These are phyloP conservation scores for Actinemys pallida DNA, from an alignment of 2,113 vertebrate species.

Conservation along the genomic window DNA sequence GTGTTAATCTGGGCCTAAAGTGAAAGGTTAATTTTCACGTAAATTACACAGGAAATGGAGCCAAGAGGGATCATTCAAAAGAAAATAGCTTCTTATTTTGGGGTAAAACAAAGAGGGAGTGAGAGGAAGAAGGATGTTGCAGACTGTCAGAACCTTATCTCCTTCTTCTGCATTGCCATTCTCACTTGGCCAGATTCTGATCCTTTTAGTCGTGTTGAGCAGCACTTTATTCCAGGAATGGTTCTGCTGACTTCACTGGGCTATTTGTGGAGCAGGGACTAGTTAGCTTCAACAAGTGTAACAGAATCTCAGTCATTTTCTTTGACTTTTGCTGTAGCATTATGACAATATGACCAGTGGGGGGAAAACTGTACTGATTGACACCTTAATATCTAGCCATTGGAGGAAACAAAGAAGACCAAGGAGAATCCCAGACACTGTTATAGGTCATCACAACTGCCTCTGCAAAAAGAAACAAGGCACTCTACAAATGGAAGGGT, in stretches of 20 bases:
- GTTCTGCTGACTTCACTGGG: neutral
- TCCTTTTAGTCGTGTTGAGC: neutral
- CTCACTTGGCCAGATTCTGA: neutral
- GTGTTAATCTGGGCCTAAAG: neutral
- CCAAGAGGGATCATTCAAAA: conserved; percentile 12
- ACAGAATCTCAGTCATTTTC: neutral
- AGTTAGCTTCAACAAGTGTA: neutral
- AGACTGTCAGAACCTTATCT: neutral
- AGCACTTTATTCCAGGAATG: neutral
- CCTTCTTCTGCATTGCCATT: neutral
- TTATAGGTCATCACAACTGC: neutral
- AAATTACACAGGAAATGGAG: conserved; percentile 53
- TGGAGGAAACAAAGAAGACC: conserved; percentile 7
- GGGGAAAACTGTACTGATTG: fast-evolving
- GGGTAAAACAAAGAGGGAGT: conserved; percentile 5
- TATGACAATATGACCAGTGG: neutral
- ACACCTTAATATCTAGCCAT: neutral
- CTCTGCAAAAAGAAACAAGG: conserved; percentile 27
- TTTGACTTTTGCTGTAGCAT: neutral
- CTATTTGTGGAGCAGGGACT: neutral
- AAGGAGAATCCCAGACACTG: neutral
- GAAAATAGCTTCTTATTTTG: neutral
- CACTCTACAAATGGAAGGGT: neutral
- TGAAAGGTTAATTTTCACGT: conserved; percentile 51
- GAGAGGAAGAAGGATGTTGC: neutral